Percentiles rank a stretch among this genome's conserved stretches.
Evolutionary conservation across 1,140 invertebrate genomes (phyloP).

Genomic region (Cephus cinctus): DNA sequence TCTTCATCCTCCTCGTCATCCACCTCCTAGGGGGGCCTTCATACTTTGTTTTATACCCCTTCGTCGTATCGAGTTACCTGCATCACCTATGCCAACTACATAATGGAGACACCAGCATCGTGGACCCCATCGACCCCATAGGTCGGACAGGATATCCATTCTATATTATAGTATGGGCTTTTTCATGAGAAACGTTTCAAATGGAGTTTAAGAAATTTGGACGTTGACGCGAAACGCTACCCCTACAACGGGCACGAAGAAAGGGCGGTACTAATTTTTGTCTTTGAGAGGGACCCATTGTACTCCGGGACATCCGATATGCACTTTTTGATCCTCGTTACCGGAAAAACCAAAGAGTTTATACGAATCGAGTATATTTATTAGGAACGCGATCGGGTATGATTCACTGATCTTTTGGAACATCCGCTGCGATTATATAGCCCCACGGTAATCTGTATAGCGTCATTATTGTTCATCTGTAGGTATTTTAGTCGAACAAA

Average conservation of each 20-base stretch:
- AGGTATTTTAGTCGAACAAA: too few species aligned
- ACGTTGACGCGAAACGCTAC: background rate
- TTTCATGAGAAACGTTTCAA: constrained; percentile 23
- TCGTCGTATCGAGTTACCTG: constrained; percentile 34
- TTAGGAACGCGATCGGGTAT: too few species aligned
- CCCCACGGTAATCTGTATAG: too few species aligned
- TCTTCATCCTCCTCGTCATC: too few species aligned
- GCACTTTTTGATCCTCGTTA: constrained; percentile 22
- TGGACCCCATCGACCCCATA: constrained; percentile 26
- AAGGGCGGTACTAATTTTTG: constrained; percentile 49
- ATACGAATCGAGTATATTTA: too few species aligned
- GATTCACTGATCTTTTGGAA: too few species aligned
- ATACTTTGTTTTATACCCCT: constrained; percentile 40
- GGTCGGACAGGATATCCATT: constrained; percentile 42
- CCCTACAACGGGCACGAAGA: constrained; percentile 30
- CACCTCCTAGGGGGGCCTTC: too few species aligned
- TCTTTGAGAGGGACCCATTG: constrained; percentile 32
- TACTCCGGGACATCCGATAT: constrained; percentile 39
- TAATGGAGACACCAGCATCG: constrained; percentile 20
- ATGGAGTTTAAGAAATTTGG: too few species aligned
- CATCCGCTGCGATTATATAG: too few species aligned
- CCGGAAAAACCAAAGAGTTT: background rate
- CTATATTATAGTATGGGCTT: constrained; percentile 31
- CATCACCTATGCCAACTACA: constrained; percentile 27
- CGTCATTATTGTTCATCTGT: too few species aligned